phyloP scores from a whole-genome alignment of 2,888 invertebrate species.

The Cabera pusaria region DNA sequence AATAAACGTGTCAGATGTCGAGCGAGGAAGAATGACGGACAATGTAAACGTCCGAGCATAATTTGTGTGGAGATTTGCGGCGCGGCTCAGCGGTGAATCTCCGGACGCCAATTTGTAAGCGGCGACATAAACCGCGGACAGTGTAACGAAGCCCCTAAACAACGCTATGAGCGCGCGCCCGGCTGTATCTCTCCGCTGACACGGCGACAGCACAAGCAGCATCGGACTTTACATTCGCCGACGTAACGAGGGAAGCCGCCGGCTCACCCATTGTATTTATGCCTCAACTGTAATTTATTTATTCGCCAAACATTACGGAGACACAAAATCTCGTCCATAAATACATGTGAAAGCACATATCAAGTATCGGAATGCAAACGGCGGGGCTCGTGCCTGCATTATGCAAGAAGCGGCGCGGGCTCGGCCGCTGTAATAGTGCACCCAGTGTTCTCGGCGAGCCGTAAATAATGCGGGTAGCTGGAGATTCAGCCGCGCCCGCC shows the following conservation, averaged over 20 bases:
- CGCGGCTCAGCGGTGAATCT: conserved; percentile 53
- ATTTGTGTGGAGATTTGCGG: conserved; percentile 55
- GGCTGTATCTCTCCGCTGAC: conserved; percentile 75
- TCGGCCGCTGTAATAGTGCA: conserved; percentile 72
- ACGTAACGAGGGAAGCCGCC: conserved; percentile 80
- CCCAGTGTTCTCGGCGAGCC: conserved; percentile 54
- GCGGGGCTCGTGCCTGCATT: conserved; percentile 79
- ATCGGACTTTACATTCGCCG: conserved; percentile 78
- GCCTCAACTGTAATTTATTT: conserved; percentile 80
- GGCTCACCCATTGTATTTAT: conserved; percentile 79
- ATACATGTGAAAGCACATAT: conserved; percentile 83
- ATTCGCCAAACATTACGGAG: conserved; percentile 82
- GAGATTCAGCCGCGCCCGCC: conserved; percentile 31
- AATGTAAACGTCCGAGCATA: conserved; percentile 56
- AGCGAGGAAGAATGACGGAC: conserved; percentile 50
- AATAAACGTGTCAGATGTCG: conserved; percentile 53
- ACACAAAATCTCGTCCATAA: conserved; percentile 83
- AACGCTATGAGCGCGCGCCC: conserved; percentile 52
- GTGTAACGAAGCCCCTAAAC: conserved; percentile 80
- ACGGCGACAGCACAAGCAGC: conserved; percentile 72
- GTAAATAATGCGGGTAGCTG: conserved; percentile 64
- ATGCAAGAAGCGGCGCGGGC: conserved; percentile 73
- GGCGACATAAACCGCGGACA: conserved; percentile 65
- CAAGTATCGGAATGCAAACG: conserved; percentile 83
- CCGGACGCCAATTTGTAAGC: conserved; percentile 76